phyloP scores from a whole-genome alignment of 2,888 invertebrate genomes.

The Malthinus seriepunctatus region DNA sequence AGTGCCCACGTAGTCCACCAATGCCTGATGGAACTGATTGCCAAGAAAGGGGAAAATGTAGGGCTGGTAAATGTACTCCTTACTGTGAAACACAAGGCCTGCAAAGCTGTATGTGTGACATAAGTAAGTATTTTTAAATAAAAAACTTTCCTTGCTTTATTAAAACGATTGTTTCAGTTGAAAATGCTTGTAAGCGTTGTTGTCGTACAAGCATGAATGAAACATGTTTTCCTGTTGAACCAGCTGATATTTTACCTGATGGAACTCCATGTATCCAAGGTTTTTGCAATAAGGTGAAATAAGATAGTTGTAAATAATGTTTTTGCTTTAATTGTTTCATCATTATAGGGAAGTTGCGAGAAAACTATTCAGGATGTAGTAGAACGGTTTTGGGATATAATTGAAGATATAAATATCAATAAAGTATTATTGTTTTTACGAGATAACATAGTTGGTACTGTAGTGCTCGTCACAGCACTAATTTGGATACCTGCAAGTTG shows the following conservation, averaged over 20 bases:
- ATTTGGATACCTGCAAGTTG: constrained; percentile 96
- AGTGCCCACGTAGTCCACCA: constrained; percentile 85
- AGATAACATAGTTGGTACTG: constrained; percentile 93
- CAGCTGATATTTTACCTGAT: constrained; percentile 85
- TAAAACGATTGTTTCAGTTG: constrained; percentile 63
- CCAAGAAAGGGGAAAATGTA: constrained; percentile 89
- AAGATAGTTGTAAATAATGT: neutral
- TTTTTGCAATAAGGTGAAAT: constrained; percentile 85
- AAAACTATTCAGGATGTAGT: constrained; percentile 95
- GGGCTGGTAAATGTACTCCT: constrained; percentile 88
- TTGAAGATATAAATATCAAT: constrained; percentile 94
- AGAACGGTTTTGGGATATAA: constrained; percentile 96
- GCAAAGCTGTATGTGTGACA: constrained; percentile 96
- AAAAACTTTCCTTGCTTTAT: neutral
- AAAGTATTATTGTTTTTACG: constrained; percentile 86
- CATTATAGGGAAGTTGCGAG: constrained; percentile 86
- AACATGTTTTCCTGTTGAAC: constrained; percentile 88
- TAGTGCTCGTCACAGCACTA: constrained; percentile 86
- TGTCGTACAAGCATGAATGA: constrained; percentile 90
- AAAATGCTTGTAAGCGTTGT: constrained; percentile 91
- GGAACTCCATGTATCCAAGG: constrained; percentile 97
- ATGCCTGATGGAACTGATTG: constrained; percentile 87
- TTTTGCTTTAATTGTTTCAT: neutral
- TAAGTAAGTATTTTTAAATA: constrained; percentile 62
- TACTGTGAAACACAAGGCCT: constrained; percentile 93